Evolutionary conservation across 1,140 invertebrate species (phyloP).

Genomic region (Drosophila ambigua): DNA sequence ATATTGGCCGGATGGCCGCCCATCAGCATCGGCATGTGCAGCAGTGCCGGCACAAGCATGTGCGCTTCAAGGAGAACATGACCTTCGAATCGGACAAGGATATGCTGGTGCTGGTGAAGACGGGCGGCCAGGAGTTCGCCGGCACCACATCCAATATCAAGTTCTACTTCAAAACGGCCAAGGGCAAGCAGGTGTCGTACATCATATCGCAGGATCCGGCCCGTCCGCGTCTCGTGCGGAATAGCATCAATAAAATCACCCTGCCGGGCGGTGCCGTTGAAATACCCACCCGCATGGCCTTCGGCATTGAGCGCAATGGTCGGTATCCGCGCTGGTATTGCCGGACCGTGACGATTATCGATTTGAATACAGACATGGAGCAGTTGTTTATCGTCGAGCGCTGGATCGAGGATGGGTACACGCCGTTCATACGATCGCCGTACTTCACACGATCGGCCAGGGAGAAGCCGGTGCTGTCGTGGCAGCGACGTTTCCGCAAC

Average conservation of each 20-base stretch:
- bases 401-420: conserved; percentile 25
- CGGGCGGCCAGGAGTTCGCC: conserved; percentile 34
- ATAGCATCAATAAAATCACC: conserved; percentile 20
- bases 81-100: neutral
- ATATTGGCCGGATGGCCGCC: neutral
- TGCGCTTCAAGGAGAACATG: too few relatives aligned
- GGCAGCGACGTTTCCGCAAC: conserved; percentile 12
- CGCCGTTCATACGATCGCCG: conserved; percentile 15
- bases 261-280: conserved; percentile 4
- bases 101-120: conserved; percentile 22
- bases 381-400: conserved; percentile 32
- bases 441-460: neutral
- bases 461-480: neutral
- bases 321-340: conserved; percentile 50
- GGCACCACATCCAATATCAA: conserved; percentile 44
- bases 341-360: conserved; percentile 19
- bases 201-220: conserved; percentile 36
- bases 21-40: neutral
- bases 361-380: conserved; percentile 1
- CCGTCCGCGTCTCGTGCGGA: conserved; percentile 16
- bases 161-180: conserved; percentile 33
- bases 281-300: conserved; percentile 36
- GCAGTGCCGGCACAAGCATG: too few relatives aligned
- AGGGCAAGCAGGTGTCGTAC: conserved; percentile 1
- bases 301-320: conserved; percentile 19